Conservation (phyloP, 2,888 invertebrate genomes). For the Capitulum mitella region DNA sequence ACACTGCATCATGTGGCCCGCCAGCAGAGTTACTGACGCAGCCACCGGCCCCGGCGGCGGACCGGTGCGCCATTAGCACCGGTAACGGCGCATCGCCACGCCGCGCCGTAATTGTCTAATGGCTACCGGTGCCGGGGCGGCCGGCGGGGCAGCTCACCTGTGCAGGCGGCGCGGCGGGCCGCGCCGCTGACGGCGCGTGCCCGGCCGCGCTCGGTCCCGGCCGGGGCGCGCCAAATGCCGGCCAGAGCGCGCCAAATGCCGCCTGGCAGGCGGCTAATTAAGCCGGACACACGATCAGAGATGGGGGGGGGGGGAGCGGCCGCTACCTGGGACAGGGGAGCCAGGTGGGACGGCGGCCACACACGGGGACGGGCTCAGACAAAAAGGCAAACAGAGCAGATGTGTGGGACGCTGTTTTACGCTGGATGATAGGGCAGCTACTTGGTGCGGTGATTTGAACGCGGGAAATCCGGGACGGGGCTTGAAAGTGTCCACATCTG, state of each 20-base stretch:
- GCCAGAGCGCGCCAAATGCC: neutral
- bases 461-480: neutral
- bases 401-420: neutral
- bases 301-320: neutral
- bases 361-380: neutral
- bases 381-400: neutral
- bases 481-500: no score
- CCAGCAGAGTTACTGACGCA: no score
- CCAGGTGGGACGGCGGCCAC: neutral
- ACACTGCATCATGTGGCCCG: no score
- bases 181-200: neutral
- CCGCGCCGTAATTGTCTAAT: conserved; percentile 7
- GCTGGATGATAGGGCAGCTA: neutral
- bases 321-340: neutral
- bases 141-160: neutral
- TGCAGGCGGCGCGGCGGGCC: neutral
- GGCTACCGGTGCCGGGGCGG: neutral
- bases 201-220: neutral
- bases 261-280: neutral
- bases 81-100: neutral
- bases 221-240: neutral
- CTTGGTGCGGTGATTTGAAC: neutral
- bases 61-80: neutral
- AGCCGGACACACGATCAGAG: neutral
- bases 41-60: no score